A percentile compares a stretch with the other conserved stretches of the same genome.
These are phyloP conservation scores for Lichenostomus cassidix DNA, from an alignment of 2,113 vertebrate genomes.

Conservation along the genomic window DNA sequence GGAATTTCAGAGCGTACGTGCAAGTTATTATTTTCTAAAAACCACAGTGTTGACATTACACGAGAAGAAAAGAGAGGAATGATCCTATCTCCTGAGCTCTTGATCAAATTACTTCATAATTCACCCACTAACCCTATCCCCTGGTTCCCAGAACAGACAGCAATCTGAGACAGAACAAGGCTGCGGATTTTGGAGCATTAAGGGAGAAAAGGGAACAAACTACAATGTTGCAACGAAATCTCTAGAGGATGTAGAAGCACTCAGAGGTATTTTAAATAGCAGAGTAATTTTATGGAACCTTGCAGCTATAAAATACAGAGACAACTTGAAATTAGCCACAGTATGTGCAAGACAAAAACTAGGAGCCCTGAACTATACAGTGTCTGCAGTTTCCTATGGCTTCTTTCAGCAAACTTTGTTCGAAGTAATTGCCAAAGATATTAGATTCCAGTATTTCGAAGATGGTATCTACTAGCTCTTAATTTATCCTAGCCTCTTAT, in stretches of 20 bases:
- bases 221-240: neutral
- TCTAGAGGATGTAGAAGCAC: neutral
- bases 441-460: neutral
- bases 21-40: constrained; percentile 42
- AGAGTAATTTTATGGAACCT: neutral
- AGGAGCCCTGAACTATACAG: neutral
- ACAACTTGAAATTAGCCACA: neutral
- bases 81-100: constrained; percentile 21
- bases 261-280: neutral
- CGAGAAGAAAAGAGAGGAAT: constrained; percentile 33
- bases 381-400: neutral
- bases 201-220: neutral
- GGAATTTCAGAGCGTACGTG: constrained; percentile 8
- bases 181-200: neutral
- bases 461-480: constrained; percentile 31
- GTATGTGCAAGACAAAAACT: neutral
- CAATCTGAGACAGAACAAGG: neutral
- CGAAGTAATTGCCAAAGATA: neutral
- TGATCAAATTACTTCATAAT: constrained; percentile 46
- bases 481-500: constrained; percentile 23
- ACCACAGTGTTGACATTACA: constrained; percentile 57
- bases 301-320: neutral
- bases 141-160: constrained; percentile 5
- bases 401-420: neutral
- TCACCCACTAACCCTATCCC: neutral